Percentiles rank a stretch among this genome's conserved stretches.
Conservation (phyloP, 2,888 invertebrate genomes). For the Cheilosia pagana region DNA sequence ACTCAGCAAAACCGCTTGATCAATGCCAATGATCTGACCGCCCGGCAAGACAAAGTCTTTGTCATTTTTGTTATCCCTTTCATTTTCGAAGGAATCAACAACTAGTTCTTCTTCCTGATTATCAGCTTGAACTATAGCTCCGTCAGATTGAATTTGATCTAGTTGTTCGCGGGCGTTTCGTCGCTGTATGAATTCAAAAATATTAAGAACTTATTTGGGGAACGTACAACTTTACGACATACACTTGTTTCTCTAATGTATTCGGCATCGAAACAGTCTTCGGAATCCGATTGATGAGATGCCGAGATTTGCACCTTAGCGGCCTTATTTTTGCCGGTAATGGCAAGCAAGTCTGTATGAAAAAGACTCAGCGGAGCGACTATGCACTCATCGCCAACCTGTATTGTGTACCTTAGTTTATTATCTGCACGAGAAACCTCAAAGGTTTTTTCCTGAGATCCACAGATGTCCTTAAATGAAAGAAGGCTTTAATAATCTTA, state of each 20-base stretch:
- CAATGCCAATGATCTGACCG: slow-evolving; percentile 93
- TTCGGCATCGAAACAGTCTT: slow-evolving; percentile 97
- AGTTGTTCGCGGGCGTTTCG: slow-evolving; percentile 84
- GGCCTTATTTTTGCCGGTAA: slow-evolving; percentile 89
- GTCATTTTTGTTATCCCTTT: slow-evolving; percentile 84
- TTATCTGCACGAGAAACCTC: slow-evolving; percentile 84
- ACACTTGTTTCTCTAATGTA: slow-evolving; percentile 94
- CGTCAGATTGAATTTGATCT: slow-evolving; percentile 84
- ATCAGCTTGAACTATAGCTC: slow-evolving; percentile 82
- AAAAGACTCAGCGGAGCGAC: slow-evolving; percentile 95
- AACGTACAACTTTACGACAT: slow-evolving; percentile 75
- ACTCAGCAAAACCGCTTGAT: slow-evolving; percentile 95
- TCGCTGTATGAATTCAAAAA: slow-evolving; percentile 81
- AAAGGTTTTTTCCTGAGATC: slow-evolving; percentile 93
- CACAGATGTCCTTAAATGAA: slow-evolving; percentile 88
- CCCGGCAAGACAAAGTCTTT: slow-evolving; percentile 89
- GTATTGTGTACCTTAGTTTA: slow-evolving; percentile 89
- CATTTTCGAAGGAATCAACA: slow-evolving; percentile 86
- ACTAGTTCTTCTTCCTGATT: slow-evolving; percentile 89
- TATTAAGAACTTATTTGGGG: background rate
- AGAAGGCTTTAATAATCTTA: no score
- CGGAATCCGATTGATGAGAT: slow-evolving; percentile 90
- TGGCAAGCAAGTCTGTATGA: slow-evolving; percentile 92
- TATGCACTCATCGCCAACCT: slow-evolving; percentile 95
- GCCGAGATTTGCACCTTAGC: slow-evolving; percentile 89